Conservation (phyloP, 2,888 invertebrate genomes). For the Ephialtes manifestator region DNA sequence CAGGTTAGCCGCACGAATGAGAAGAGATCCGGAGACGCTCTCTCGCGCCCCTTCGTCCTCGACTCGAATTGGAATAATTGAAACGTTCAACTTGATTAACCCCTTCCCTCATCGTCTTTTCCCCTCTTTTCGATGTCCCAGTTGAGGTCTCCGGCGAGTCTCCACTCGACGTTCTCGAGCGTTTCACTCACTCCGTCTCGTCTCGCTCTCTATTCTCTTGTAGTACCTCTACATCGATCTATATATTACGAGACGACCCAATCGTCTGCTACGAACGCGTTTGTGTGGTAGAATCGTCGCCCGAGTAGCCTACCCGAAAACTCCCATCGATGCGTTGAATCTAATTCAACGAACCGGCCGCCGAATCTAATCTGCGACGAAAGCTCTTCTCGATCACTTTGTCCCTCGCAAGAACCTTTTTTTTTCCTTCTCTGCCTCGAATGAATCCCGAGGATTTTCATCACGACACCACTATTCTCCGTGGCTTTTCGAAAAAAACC, state of each 20-base stretch:
- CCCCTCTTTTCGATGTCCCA: conserved; percentile 65
- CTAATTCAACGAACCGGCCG: conserved; percentile 65
- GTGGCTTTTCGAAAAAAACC: not conserved
- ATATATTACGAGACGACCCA: conserved; percentile 53
- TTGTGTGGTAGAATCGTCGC: conserved; percentile 13
- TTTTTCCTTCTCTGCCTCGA: not conserved
- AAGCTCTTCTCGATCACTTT: conserved; percentile 37
- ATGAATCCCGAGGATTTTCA: conserved; percentile 6
- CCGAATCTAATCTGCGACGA: conserved; percentile 61
- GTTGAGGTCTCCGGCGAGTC: conserved; percentile 40
- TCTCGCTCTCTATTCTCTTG: conserved; percentile 47
- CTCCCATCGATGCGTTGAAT: conserved; percentile 49
- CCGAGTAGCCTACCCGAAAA: conserved; percentile 22
- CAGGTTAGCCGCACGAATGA: conserved; percentile 63
- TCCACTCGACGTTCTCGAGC: conserved; percentile 51
- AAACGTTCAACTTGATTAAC: conserved; percentile 74
- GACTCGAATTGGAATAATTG: conserved; percentile 73
- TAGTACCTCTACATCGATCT: conserved; percentile 38
- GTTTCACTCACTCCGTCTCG: conserved; percentile 53
- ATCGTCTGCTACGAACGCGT: conserved; percentile 43
- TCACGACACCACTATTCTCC: not conserved
- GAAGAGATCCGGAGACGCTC: conserved; percentile 43
- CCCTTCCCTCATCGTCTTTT: conserved; percentile 66
- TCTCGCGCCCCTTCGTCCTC: conserved; percentile 61
- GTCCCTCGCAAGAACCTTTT: conserved; percentile 16